Conservation (phyloP, 37 sponge, comb jelly and placozoan species). For the Haliclona indistincta region DNA sequence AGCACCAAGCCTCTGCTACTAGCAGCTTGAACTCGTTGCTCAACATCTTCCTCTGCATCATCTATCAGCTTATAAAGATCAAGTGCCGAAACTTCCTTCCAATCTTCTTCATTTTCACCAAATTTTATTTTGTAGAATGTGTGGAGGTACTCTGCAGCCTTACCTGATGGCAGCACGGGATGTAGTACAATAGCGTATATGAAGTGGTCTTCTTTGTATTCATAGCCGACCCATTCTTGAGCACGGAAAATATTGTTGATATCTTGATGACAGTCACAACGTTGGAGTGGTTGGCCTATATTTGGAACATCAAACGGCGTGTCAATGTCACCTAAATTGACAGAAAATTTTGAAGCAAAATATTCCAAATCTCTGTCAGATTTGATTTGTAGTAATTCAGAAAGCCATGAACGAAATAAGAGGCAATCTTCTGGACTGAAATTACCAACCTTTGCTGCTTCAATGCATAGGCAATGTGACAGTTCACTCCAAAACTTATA, state of each 20-base stretch:
- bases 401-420: no score
- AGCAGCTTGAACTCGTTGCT: not conserved
- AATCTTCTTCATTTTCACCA: not conserved
- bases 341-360: not conserved
- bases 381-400: no score
- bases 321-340: not conserved
- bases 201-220: slow-evolving; percentile 21
- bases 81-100: not conserved
- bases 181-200: slow-evolving; percentile 48
- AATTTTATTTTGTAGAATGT: not conserved
- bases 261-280: slow-evolving; percentile 41
- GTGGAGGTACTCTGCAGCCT: no score
- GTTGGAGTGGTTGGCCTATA: slow-evolving; percentile 40
- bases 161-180: no score
- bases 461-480: no score
- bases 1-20: not conserved
- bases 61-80: not conserved
- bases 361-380: no score
- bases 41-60: not conserved
- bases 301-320: not conserved
- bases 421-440: no score
- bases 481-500: no score
- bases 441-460: no score
- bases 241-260: slow-evolving; percentile 40
- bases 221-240: slow-evolving; percentile 66